phyloP scores from a whole-genome alignment of 2,113 vertebrate genomes.

The Theropithecus gelada region DNA sequence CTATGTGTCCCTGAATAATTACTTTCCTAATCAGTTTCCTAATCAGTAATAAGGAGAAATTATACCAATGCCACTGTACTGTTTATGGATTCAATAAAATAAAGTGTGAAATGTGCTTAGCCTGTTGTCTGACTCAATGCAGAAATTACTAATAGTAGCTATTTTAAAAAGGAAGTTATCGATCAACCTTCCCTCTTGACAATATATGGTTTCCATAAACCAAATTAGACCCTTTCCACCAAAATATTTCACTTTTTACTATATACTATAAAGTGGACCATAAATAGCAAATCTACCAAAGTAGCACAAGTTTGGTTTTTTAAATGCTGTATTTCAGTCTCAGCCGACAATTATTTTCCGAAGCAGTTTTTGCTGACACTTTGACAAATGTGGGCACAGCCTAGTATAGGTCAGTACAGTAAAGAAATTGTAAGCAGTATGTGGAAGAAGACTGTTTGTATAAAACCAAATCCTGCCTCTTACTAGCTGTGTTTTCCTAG shows the following conservation, averaged over 20 bases:
- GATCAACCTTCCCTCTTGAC: background rate
- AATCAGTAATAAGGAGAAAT: background rate
- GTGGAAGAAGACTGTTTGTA: background rate
- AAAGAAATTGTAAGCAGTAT: background rate
- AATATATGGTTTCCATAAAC: background rate
- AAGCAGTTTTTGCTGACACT: background rate
- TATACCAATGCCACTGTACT: background rate
- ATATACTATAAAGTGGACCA: background rate
- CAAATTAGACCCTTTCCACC: slow-evolving; percentile 5
- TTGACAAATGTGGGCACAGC: background rate
- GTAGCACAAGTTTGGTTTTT: background rate
- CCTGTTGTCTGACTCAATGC: background rate
- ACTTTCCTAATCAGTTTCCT: background rate
- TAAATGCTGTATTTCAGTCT: background rate
- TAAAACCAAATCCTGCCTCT: slow-evolving; percentile 37
- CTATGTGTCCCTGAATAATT: background rate
- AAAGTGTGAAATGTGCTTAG: background rate
- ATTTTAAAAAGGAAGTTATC: slow-evolving; percentile 3
- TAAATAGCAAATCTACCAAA: slow-evolving; percentile 11
- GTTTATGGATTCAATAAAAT: background rate
- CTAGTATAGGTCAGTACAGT: background rate
- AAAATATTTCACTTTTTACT: slow-evolving; percentile 20
- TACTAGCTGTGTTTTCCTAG: background rate
- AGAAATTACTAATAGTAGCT: background rate
- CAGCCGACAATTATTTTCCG: slow-evolving; percentile 5